Percentiles rank a stretch among this genome's conserved stretches.
Evolutionary conservation across 2,797 vertebrate species (phyloP).

Genomic region (Denticeps clupeoides): DNA sequence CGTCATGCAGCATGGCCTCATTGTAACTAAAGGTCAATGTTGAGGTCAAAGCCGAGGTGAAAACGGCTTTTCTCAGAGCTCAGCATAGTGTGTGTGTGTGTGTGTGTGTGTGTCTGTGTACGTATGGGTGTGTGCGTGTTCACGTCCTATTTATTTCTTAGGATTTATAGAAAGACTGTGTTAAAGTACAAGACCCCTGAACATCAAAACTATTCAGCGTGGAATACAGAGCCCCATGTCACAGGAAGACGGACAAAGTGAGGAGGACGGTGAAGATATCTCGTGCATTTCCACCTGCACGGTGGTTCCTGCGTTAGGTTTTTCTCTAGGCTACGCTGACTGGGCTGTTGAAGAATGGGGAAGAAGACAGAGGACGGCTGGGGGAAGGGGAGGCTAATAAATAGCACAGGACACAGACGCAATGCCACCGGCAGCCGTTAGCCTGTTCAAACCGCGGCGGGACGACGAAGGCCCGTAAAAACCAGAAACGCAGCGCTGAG

Average conservation of each 20-base stretch:
- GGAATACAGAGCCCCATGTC: not conserved
- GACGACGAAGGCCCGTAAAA: no score
- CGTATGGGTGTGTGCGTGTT: not conserved
- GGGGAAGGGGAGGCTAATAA: not conserved
- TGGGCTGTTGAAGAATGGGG: not conserved
- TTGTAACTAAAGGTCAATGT: conserved; percentile 9
- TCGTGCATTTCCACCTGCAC: conserved; percentile 13
- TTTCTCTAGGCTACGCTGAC: conserved; percentile 2
- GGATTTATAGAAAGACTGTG: not conserved
- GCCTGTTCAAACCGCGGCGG: not conserved
- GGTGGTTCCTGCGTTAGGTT: conserved; percentile 1
- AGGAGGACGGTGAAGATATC: not conserved
- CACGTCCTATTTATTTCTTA: conserved; percentile 12
- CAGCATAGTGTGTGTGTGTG: not conserved
- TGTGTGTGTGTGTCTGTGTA: conserved; percentile 1
- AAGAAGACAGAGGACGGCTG: not conserved
- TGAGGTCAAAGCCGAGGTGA: conserved; percentile 5
- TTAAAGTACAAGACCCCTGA: not conserved
- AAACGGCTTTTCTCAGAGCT: conserved; percentile 1
- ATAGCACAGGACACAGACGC: conserved; percentile 7
- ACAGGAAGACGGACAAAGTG: not conserved
- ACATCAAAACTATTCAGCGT: conserved; percentile 6
- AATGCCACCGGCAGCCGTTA: conserved; percentile 6
- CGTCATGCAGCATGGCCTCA: not conserved
- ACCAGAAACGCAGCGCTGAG: conserved; percentile 1